These are phyloP conservation scores for Cryptophagus acutangulus DNA, from an alignment of 2,888 invertebrate species.

Conservation along the genomic window DNA sequence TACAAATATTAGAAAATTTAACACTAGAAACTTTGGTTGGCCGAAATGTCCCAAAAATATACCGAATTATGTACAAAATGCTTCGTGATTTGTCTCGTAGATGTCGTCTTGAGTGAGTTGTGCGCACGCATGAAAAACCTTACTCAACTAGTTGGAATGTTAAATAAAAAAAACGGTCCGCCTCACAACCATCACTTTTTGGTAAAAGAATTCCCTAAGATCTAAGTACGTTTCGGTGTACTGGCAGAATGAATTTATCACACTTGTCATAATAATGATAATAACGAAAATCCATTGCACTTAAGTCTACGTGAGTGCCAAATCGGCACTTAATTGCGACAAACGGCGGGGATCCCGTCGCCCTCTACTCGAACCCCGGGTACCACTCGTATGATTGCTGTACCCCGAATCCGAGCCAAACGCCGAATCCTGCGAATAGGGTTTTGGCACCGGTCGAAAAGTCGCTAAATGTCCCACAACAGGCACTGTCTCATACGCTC, in stretches of 20 bases:
- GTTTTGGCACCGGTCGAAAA: constrained; percentile 59
- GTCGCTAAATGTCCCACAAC: constrained; percentile 58
- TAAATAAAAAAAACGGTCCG: too few relatives aligned
- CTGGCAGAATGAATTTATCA: constrained; percentile 4
- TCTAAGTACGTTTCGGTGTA: not conserved
- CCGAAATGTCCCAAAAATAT: constrained; percentile 34
- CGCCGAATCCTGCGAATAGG: constrained; percentile 68
- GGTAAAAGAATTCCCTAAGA: too few relatives aligned
- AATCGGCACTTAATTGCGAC: constrained; percentile 47
- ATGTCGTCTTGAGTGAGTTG: constrained; percentile 15
- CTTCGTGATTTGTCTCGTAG: constrained; percentile 18
- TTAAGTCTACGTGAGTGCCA: constrained; percentile 40
- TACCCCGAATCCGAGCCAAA: constrained; percentile 83
- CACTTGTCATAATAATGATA: not conserved
- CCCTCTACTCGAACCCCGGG: constrained; percentile 43
- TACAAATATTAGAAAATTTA: constrained; percentile 34
- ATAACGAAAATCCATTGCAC: constrained; percentile 12
- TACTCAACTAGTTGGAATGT: constrained; percentile 1
- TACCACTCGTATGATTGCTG: constrained; percentile 72
- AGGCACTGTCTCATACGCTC: constrained; percentile 66
- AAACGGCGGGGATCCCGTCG: constrained; percentile 43
- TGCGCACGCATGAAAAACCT: constrained; percentile 3
- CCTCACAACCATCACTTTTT: constrained; percentile 8
- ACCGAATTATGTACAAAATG: constrained; percentile 22
- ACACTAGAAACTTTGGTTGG: constrained; percentile 41